phyloP scores from a whole-genome alignment of 1,140 invertebrate genomes.

The Bombus picipes region DNA sequence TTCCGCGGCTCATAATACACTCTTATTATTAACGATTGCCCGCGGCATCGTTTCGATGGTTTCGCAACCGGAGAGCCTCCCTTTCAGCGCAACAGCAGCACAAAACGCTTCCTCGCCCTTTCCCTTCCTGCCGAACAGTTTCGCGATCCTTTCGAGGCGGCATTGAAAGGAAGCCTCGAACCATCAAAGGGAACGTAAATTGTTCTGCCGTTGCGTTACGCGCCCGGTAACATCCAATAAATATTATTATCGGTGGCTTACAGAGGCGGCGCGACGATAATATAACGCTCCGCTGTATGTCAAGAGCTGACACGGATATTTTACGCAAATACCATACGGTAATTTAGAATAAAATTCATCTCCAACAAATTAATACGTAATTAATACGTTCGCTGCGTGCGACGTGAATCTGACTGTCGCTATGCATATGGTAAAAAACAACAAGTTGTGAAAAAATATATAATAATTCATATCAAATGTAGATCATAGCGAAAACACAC shows the following conservation, averaged over 20 bases:
- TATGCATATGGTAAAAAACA: not conserved
- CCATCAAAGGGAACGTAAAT: slow-evolving; percentile 61
- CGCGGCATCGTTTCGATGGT: slow-evolving; percentile 61
- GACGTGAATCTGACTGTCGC: not conserved
- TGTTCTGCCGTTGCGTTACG: slow-evolving; percentile 52
- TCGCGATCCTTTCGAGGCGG: slow-evolving; percentile 53
- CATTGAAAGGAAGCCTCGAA: slow-evolving; percentile 17
- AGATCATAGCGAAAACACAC: not conserved
- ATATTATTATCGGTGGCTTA: slow-evolving; percentile 39
- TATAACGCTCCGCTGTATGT: not conserved
- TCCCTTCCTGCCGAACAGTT: slow-evolving; percentile 37
- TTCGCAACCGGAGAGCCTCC: slow-evolving; percentile 58
- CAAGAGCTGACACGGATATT: not conserved
- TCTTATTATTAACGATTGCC: slow-evolving; percentile 68
- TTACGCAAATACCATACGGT: not conserved
- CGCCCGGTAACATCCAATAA: slow-evolving; percentile 54
- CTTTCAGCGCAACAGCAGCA: slow-evolving; percentile 50
- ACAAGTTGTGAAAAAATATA: not conserved
- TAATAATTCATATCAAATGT: not conserved
- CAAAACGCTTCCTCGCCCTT: slow-evolving; percentile 40
- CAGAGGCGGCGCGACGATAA: not conserved
- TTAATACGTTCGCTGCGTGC: not conserved
- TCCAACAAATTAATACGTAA: slow-evolving; percentile 14
- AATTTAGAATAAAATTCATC: not conserved
- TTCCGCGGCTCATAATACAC: slow-evolving; percentile 62